phyloP scores from a whole-genome alignment of 2,113 vertebrate genomes.

The Myotis davidii region DNA sequence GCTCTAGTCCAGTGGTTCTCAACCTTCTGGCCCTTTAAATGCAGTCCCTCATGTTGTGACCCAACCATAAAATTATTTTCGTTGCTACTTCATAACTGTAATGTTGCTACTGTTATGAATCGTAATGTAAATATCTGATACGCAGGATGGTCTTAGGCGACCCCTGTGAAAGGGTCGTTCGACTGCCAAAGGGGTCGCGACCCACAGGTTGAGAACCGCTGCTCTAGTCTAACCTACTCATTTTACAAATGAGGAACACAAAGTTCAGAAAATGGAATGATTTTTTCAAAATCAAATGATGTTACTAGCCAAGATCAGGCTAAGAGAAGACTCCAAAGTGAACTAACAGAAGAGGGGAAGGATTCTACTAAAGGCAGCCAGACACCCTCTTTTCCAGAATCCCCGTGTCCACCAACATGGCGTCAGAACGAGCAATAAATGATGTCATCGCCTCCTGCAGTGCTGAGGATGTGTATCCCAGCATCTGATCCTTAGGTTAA shows the following conservation, averaged over 20 bases:
- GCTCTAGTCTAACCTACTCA: background rate
- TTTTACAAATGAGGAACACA: background rate
- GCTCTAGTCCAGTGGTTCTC: too few relatives aligned
- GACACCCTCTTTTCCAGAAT: background rate
- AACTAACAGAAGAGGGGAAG: background rate
- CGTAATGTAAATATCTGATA: too few relatives aligned
- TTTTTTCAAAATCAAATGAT: conserved; percentile 31
- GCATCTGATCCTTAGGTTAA: background rate
- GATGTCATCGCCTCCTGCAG: background rate
- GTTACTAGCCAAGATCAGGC: background rate
- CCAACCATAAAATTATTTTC: too few relatives aligned
- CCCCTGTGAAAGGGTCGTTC: too few relatives aligned
- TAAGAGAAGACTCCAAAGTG: background rate
- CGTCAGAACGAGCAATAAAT: background rate
- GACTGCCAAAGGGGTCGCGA: too few relatives aligned
- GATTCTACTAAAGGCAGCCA: background rate
- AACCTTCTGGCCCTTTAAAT: too few relatives aligned
- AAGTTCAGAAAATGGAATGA: background rate
- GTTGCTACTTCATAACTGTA: too few relatives aligned
- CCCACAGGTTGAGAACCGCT: too few relatives aligned
- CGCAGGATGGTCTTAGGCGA: too few relatives aligned
- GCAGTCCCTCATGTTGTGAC: too few relatives aligned
- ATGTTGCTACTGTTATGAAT: too few relatives aligned
- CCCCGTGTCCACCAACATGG: background rate
- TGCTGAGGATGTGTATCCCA: background rate